A percentile compares a stretch with the other conserved stretches of the same genome.
phyloP scores from a whole-genome alignment of 2,888 invertebrate species.

The Caenorhabditis plicata region DNA sequence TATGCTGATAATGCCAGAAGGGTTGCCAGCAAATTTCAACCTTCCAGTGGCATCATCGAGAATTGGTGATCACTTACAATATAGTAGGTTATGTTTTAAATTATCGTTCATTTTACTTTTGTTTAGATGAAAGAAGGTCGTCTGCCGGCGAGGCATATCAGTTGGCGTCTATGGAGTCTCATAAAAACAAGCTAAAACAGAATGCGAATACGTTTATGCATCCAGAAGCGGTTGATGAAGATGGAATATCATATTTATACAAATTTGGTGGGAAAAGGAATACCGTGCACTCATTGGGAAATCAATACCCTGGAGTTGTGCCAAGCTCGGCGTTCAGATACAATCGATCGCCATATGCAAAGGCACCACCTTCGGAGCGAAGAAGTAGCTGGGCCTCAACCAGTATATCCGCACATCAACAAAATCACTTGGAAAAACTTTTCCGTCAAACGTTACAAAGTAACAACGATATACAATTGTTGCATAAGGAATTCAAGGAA shows the following conservation, averaged over 20 bases:
- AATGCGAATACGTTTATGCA: constrained; percentile 19
- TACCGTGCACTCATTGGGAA: constrained; percentile 49
- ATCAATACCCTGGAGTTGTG: constrained; percentile 23
- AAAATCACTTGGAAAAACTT: constrained; percentile 55
- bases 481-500: constrained; percentile 61
- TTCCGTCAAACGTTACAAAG: constrained; percentile 49
- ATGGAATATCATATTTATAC: constrained; percentile 51
- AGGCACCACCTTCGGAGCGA: constrained; percentile 41
- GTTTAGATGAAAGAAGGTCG: constrained; percentile 47
- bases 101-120: too few relatives aligned
- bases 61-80: too few relatives aligned
- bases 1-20: constrained; percentile 33
- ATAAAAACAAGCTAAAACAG: too few relatives aligned
- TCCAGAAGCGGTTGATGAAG: constrained; percentile 43
- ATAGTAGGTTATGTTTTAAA: too few relatives aligned
- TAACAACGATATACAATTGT: constrained; percentile 37
- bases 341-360: constrained; percentile 49
- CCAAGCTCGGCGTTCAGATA: constrained; percentile 42
- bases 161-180: too few relatives aligned
- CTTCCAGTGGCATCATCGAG: too few relatives aligned
- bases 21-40: constrained; percentile 29
- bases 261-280: constrained; percentile 60
- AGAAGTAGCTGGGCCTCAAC: constrained; percentile 63
- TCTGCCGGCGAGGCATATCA: constrained; percentile 58
- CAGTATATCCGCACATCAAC: constrained; percentile 52